phyloP scores from a whole-genome alignment of 2,888 invertebrate species.

The Oasisia sp. region DNA sequence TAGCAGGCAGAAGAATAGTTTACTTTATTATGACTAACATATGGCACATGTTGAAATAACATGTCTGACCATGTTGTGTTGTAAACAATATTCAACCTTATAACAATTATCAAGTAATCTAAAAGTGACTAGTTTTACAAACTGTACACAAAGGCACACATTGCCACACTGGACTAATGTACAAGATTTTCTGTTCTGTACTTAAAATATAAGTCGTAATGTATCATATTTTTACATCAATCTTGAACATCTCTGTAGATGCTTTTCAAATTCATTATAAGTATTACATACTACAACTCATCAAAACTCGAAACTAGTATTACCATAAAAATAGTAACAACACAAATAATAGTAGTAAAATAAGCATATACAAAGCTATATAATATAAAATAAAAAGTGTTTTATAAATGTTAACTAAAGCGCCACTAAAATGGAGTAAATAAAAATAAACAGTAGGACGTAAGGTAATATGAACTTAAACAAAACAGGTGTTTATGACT shows the following conservation, averaged over 20 bases:
- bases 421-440: too few species aligned
- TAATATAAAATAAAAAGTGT: too few species aligned
- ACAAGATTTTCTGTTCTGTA: background rate
- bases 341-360: background rate
- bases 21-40: background rate
- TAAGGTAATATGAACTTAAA: too few species aligned
- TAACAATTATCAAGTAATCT: background rate
- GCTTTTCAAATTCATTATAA: too few species aligned
- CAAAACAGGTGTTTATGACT: too few species aligned
- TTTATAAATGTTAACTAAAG: too few species aligned
- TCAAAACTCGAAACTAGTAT: too few species aligned
- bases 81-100: background rate
- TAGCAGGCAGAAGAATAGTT: background rate
- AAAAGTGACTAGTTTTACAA: background rate
- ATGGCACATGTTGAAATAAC: background rate
- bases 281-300: too few species aligned
- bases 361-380: too few species aligned
- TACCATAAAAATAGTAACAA: too few species aligned
- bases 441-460: too few species aligned
- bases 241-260: background rate
- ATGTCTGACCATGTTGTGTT: too few species aligned
- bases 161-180: background rate
- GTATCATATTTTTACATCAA: background rate
- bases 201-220: background rate
- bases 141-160: background rate